phyloP scores from a whole-genome alignment of 1,140 invertebrate genomes.

The Chionoecetes opilio region DNA sequence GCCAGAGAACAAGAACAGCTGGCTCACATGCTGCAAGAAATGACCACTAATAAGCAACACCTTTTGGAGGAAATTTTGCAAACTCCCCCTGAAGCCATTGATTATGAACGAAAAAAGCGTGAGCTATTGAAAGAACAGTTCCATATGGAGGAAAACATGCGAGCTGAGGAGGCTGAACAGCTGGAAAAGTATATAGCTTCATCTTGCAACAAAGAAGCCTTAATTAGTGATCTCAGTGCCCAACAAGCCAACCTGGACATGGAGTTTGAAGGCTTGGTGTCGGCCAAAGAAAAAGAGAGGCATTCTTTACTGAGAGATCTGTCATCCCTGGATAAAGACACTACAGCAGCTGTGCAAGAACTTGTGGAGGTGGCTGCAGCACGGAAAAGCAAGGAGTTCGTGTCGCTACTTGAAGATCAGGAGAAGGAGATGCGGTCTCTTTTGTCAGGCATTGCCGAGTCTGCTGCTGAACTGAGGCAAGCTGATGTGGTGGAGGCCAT shows the following conservation, averaged over 20 bases:
- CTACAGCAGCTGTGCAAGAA: conserved; percentile 72
- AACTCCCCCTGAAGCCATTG: conserved; percentile 57
- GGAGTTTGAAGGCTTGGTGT: conserved; percentile 75
- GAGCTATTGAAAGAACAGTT: conserved; percentile 66
- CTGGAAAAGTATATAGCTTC: conserved; percentile 73
- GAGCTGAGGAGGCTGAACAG: conserved; percentile 77
- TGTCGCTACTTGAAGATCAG: conserved; percentile 72
- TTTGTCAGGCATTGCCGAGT: conserved; percentile 74
- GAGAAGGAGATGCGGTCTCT: conserved; percentile 75
- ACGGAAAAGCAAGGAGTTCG: conserved; percentile 79
- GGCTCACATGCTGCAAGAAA: conserved; percentile 86
- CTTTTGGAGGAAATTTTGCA: conserved; percentile 69
- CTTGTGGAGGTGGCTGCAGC: conserved; percentile 82
- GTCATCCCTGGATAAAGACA: conserved; percentile 62
- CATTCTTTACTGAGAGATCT: conserved; percentile 71
- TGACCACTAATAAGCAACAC: conserved; percentile 82
- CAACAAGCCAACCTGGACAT: conserved; percentile 72
- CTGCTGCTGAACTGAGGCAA: conserved; percentile 76
- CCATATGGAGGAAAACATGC: conserved; percentile 76
- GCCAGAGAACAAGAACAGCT: conserved; percentile 85
- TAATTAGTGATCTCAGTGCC: conserved; percentile 70
- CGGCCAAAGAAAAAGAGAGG: conserved; percentile 73
- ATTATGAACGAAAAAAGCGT: conserved; percentile 74
- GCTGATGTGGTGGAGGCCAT: conserved; percentile 82
- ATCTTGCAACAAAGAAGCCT: conserved; percentile 71